Evolutionary conservation across 2,797 vertebrate species (phyloP), one percentile per base, ranked within the genome.

Genomic region (Basileuterus tristriatus): DNA sequence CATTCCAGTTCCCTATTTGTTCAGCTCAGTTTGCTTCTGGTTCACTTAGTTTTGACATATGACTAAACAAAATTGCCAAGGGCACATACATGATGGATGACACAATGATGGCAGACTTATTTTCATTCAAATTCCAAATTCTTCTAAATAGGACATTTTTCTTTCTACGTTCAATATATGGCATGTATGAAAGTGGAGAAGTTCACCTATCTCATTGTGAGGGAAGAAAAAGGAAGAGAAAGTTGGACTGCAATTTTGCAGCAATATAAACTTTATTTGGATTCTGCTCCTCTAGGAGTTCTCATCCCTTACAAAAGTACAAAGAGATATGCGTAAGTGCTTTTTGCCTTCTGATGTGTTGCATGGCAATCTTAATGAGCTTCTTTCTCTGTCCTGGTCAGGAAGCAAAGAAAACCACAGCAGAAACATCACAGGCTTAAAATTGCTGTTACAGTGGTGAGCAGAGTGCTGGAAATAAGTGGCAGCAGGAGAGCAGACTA

Each of bases 41-140:
- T 96, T 95, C 79, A 79, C 63, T 94, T 93, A 77, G 49, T 90
- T 79, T 87, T 97, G 89, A 96, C 71, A 81, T 96, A 95, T 55
- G 76, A 95, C 68, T 65, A 89, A 95, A 94, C 32, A 85, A 77
- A 95, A 91, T 65, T 94, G 64, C 63, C 83, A 90, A 89, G 75
- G 84, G 68, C 77, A 67, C 24, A 56, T 55, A 76, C 37, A 68
- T 93, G 78, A 96, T 74, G 36, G 52, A 95, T 94, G 76, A 84
- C 59, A 79, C 83, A 67, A 69, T 89, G 55, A 94, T 90, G 68
- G 62, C 24, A 84, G 83, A 93, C 62, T 96, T 91, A 93, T 88
- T 95, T 96, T 96, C 83, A 75, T 96, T 55, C 43, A 55, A 77
- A 47, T 91, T 93, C 81, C 89, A 93, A 96, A 94, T 94, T 70